Percentiles rank a stretch among this genome's conserved stretches.
Conservation (phyloP, 2,797 vertebrate species). For the Darevskia nairensis region DNA sequence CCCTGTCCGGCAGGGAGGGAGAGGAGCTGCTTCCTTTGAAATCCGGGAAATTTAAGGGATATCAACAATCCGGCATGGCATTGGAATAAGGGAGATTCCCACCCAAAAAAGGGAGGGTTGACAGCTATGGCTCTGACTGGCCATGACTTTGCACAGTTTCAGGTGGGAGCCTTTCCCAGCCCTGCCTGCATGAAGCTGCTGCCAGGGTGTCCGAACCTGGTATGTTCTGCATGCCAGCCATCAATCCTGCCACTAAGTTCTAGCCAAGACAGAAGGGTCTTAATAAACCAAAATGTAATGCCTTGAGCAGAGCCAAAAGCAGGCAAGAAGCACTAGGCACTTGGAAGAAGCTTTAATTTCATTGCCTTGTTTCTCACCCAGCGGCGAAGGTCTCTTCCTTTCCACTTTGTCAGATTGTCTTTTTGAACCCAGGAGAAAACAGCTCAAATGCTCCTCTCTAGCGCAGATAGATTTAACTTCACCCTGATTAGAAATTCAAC, state of each 20-base stretch:
- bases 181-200: neutral
- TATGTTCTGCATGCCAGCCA: no score
- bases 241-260: neutral
- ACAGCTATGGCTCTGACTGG: no score
- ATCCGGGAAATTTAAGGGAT: no score
- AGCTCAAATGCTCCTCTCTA: neutral
- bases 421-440: neutral
- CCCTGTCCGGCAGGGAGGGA: no score
- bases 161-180: neutral
- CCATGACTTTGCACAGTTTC: no score
- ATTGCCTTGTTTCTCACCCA: neutral
- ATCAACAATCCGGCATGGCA: no score
- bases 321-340: neutral
- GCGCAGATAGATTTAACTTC: neutral
- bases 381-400: neutral
- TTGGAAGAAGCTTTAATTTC: neutral
- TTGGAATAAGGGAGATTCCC: no score
- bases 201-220: neutral
- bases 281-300: neutral
- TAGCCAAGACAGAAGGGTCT: neutral
- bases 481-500: constrained; percentile 29
- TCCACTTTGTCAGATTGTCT: neutral
- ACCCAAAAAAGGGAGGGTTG: no score
- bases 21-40: no score
- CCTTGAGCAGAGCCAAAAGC: neutral